Conservation (phyloP, 2,113 vertebrate genomes). For the Gopherus flavomarginatus region DNA sequence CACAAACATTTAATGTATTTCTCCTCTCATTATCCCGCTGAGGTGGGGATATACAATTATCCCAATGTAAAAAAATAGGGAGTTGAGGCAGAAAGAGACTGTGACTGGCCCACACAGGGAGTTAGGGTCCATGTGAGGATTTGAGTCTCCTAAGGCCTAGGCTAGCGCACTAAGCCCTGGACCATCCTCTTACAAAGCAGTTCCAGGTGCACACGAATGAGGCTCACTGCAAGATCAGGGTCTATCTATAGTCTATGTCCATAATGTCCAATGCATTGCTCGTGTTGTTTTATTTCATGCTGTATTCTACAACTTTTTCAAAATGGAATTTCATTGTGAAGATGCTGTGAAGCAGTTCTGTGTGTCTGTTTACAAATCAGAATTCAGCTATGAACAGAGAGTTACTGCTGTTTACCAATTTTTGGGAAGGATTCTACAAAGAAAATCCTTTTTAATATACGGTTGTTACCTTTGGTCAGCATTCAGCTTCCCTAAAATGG, state of each 20-base stretch:
- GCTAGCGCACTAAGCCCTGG: neutral
- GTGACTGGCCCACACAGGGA: rapidly evolving
- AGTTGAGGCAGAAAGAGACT: neutral
- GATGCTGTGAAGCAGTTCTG: neutral
- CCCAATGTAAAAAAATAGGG: neutral
- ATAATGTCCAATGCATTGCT: neutral
- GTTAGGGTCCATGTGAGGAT: neutral
- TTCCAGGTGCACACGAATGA: neutral
- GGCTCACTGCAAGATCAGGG: neutral
- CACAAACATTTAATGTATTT: neutral
- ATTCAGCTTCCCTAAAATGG: neutral
- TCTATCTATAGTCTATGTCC: neutral
- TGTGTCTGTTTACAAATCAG: neutral
- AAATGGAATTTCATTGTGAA: neutral
- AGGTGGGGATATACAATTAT: rapidly evolving
- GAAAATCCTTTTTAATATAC: neutral
- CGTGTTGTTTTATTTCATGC: neutral
- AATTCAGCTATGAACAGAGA: neutral
- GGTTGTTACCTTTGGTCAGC: neutral
- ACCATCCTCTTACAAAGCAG: neutral
- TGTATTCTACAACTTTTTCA: neutral
- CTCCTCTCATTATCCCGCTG: neutral
- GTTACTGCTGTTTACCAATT: neutral
- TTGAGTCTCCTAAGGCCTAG: neutral
- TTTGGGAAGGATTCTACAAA: neutral